phyloP scores from a whole-genome alignment of 2,113 vertebrate species.

The Pteronura brasiliensis region DNA sequence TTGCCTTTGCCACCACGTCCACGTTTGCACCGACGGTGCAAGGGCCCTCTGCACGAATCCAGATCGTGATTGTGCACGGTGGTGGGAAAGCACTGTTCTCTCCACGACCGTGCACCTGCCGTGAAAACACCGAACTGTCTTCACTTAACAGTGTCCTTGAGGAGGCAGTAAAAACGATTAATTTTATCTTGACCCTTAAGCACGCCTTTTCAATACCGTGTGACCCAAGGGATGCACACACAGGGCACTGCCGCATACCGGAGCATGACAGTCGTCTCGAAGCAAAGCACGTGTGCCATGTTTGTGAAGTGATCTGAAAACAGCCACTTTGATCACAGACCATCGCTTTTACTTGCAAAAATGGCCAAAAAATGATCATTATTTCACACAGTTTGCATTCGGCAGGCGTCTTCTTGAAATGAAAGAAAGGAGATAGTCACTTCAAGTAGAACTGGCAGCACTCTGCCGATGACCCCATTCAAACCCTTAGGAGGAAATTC shows the following conservation, averaged over 20 bases:
- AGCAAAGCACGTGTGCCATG: neutral
- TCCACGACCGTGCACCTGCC: neutral
- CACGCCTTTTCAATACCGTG: neutral
- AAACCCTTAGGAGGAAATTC: neutral
- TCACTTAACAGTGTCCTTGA: neutral
- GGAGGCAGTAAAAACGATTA: neutral
- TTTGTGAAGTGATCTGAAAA: neutral
- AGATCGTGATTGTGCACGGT: neutral
- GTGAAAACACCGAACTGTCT: neutral
- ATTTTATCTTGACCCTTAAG: neutral
- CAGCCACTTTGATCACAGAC: neutral
- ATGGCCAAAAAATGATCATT: neutral
- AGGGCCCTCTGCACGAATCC: neutral
- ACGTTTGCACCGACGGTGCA: neutral
- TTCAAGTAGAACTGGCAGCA: neutral
- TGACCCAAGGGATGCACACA: neutral
- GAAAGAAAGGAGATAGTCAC: neutral
- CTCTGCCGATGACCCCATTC: neutral
- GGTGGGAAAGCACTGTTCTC: neutral
- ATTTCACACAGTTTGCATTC: neutral
- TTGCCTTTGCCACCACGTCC: neutral
- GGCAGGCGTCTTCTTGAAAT: neutral
- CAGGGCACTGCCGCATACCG: neutral
- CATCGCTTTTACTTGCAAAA: neutral
- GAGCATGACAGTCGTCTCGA: rapidly evolving